phyloP scores from a whole-genome alignment of 2,797 vertebrate species.

The Lophura swinhoii region DNA sequence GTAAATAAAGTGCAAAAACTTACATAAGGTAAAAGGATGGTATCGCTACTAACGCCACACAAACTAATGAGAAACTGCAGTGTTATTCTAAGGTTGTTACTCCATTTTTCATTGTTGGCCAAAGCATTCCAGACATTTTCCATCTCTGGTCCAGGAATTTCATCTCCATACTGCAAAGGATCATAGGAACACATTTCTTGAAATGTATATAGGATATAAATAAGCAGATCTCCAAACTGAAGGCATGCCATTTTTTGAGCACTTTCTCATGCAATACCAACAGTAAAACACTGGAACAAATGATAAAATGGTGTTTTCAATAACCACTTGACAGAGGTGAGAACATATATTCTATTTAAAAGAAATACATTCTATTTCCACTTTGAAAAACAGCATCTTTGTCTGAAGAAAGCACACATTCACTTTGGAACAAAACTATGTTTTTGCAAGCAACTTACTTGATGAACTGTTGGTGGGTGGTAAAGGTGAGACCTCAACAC shows the following conservation, averaged over 20 bases:
- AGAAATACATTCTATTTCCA: background rate
- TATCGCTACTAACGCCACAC: conserved; percentile 98
- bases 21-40: conserved; percentile 92
- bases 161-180: conserved; percentile 91
- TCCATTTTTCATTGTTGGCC: conserved; percentile 97
- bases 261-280: background rate
- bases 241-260: background rate
- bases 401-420: background rate
- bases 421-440: background rate
- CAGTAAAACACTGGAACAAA: background rate
- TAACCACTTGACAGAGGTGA: background rate
- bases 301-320: background rate
- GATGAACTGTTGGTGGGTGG: background rate
- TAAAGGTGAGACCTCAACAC: background rate
- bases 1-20: conserved; percentile 63
- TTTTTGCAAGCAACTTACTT: background rate
- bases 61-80: conserved; percentile 97
- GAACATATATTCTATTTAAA: background rate
- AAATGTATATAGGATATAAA: background rate
- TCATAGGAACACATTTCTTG: background rate
- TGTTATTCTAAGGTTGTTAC: conserved; percentile 94
- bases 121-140: conserved; percentile 98
- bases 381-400: background rate
- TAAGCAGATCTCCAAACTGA: background rate
- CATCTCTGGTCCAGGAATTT: conserved; percentile 96